Conservation (phyloP, 2,888 invertebrate species). For the Eupithecia insigniata region DNA sequence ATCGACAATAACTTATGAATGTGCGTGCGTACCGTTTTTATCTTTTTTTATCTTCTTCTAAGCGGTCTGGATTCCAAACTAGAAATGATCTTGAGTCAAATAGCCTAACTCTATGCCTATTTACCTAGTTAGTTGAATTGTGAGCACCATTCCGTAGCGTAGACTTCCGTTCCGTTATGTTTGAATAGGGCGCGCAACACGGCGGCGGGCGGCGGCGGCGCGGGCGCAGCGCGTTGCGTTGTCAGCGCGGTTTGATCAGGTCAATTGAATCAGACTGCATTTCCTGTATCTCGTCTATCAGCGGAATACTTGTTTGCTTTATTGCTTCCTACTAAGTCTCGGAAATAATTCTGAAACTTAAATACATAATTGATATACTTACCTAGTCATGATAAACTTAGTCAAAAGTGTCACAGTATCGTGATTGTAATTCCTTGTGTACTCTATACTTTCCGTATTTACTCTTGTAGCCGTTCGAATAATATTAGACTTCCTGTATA, state of each 20-base stretch:
- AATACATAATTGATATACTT: neutral
- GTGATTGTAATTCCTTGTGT: neutral
- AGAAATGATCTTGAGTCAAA: neutral
- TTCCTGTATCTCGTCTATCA: neutral
- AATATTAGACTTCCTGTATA: neutral
- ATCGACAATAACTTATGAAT: too few relatives aligned
- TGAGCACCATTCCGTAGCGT: neutral
- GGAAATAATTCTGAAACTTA: neutral
- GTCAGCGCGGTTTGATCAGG: neutral
- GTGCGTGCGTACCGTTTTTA: too few relatives aligned
- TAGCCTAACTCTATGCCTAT: neutral
- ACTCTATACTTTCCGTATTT: neutral
- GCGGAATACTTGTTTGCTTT: neutral
- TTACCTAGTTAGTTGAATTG: neutral
- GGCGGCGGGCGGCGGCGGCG: neutral
- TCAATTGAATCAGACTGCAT: slow-evolving; percentile 12
- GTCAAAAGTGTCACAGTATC: neutral
- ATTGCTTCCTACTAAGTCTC: neutral
- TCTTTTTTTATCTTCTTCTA: too few relatives aligned
- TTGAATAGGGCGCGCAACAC: neutral
- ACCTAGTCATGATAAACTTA: neutral
- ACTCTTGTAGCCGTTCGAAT: neutral
- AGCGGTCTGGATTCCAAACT: neutral
- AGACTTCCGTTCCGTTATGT: neutral
- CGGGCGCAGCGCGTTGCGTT: slow-evolving; percentile 10